Conservation (phyloP, 2,888 invertebrate genomes). For the Spisula solida region DNA sequence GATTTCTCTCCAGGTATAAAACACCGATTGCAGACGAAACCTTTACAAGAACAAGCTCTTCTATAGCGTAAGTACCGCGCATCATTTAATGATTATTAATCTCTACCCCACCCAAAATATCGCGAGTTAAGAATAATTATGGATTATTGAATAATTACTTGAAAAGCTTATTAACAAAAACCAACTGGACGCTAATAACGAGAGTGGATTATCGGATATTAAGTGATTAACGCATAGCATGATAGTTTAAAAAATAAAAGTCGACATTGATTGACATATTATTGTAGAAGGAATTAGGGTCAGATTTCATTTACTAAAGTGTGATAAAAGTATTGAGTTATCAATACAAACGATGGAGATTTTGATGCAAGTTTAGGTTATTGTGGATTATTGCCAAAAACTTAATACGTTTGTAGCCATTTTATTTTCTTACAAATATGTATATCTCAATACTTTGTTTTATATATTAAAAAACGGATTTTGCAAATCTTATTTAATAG, state of each 20-base stretch:
- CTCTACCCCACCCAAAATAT: slow-evolving; percentile 37
- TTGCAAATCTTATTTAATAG: not conserved
- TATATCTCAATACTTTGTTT: not conserved
- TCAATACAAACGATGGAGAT: not conserved
- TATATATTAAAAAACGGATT: not conserved
- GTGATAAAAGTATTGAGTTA: not conserved
- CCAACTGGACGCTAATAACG: not conserved
- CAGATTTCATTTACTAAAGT: not conserved
- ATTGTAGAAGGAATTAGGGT: not conserved
- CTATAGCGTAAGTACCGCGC: slow-evolving; percentile 59
- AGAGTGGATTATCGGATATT: slow-evolving; percentile 4
- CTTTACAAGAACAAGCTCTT: slow-evolving; percentile 67
- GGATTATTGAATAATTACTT: slow-evolving; percentile 17
- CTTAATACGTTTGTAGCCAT: slow-evolving; percentile 16
- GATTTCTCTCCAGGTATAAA: slow-evolving; percentile 34
- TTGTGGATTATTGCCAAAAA: not conserved
- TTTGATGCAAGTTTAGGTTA: not conserved
- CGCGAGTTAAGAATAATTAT: slow-evolving; percentile 13
- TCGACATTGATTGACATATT: slow-evolving; percentile 18
- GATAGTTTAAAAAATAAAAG: not conserved
- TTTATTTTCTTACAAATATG: not conserved
- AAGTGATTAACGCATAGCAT: slow-evolving; percentile 5
- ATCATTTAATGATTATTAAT: slow-evolving; percentile 19
- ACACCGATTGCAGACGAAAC: slow-evolving; percentile 32
- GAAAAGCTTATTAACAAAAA: not conserved